Base-by-base conservation (phyloP, 2,888 invertebrate species). In the Gymnoscelis rufifasciata region DNA sequence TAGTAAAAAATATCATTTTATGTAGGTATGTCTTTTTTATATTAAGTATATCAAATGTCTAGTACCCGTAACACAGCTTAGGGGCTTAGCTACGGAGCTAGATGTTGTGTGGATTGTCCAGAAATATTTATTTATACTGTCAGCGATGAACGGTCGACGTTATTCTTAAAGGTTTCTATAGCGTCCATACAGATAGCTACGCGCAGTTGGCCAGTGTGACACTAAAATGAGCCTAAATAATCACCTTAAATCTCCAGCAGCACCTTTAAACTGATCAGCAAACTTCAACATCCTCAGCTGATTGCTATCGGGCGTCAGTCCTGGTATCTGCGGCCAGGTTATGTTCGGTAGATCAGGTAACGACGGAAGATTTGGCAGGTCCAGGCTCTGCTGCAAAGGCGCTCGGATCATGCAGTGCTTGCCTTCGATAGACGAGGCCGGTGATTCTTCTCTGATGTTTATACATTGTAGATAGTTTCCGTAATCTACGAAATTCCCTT, bases 381-480 rank as follows among this genome's bases (percentile, higher is more conserved):
- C 41, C 3, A 65, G 35, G 2, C 59, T 45, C 51, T 76, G 73
- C 6, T 56, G 36, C 5, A 73, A 15, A 2, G 81, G 78, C 1
- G 78, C 45, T 1, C 49, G 30, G 26, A 82, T 66, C 43, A 71
- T 66, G 43, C 88, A 88, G 53, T 68, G 77, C 57, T 82, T 82
- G 7, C 82, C 82, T 54, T 73, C 62, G 6, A 81, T 64, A 0
- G 57, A 49, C 8, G 66, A 69, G 12, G 56, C 54, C 12, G 64
- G 55, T n/a, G 60, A 55, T 19, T 54, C 47, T 47, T 65, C 43
- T n/a, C 55, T 55, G 35, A 80, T 78, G 0, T 41, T 57, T n/a
- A 80, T 53, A 54, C 81, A 81, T 61, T 78, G 76, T 36, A 58
- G 56, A 37, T 74, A 81, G 41, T 72, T 75, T 0, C 81, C 81